These are phyloP conservation scores for Craseonycteris thonglongyai DNA, from an alignment of 2,113 vertebrate genomes.

Conservation along the genomic window DNA sequence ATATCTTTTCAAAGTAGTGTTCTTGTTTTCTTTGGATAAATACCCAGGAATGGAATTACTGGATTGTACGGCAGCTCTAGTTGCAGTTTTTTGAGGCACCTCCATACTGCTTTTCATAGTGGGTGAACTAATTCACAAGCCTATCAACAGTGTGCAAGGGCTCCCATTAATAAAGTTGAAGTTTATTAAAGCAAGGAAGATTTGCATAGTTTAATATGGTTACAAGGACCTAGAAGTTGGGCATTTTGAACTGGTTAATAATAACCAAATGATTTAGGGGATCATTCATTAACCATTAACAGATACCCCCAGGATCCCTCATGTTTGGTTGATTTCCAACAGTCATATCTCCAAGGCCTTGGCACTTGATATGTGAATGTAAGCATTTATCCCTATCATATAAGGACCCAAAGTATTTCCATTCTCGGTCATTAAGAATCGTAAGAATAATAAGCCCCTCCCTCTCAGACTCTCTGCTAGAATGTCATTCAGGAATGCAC, in stretches of 20 bases:
- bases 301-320: background rate
- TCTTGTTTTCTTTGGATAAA: background rate
- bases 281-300: background rate
- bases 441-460: conserved; percentile 24
- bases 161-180: background rate
- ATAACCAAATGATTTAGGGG: background rate
- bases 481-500: background rate
- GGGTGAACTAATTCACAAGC: background rate
- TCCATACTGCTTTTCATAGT: background rate
- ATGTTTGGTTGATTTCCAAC: background rate
- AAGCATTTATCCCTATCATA: conserved; percentile 35
- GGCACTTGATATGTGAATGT: conserved; percentile 32
- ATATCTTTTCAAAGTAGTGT: background rate
- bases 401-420: conserved; percentile 48
- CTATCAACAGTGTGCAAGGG: background rate
- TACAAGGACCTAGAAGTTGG: background rate
- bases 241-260: background rate
- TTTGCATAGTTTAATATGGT: background rate
- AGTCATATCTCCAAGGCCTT: background rate
- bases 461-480: background rate
- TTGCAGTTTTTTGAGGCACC: background rate
- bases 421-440: conserved; percentile 46
- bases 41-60: background rate
- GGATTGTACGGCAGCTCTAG: background rate
- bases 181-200: background rate